A percentile compares a stretch with the other conserved stretches of the same genome.
Evolutionary conservation across 92 coral and sea anemone species (phyloP).

Genomic region (Anthopleura xanthogrammica): DNA sequence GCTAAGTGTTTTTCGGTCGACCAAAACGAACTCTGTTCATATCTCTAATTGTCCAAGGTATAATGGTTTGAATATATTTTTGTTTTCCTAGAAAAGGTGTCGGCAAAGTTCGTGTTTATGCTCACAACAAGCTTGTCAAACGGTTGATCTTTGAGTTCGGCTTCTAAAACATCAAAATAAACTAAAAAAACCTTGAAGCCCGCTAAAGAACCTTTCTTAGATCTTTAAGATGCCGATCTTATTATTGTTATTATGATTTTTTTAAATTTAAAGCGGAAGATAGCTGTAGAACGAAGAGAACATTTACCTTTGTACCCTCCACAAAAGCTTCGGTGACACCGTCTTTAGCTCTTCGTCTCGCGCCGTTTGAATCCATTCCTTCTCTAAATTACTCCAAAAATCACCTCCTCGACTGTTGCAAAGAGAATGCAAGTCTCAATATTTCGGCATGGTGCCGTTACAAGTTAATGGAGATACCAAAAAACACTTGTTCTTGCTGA

Average conservation of each 20-base stretch:
- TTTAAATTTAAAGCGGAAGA: background rate
- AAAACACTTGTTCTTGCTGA: background rate
- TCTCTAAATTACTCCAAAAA: background rate
- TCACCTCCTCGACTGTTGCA: background rate
- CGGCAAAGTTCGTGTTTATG: background rate
- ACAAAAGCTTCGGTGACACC: background rate
- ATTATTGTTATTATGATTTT: background rate
- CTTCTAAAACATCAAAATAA: background rate
- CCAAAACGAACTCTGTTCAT: background rate
- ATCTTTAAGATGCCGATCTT: background rate
- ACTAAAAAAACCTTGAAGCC: background rate
- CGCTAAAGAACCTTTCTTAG: background rate
- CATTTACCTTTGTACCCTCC: conserved; percentile 26
- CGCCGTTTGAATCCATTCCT: conserved; percentile 47
- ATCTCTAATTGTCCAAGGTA: background rate
- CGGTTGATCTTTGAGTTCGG: background rate
- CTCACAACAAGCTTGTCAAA: conserved; percentile 12
- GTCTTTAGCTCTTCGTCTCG: conserved; percentile 40
- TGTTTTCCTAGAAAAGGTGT: background rate
- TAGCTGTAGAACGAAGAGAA: background rate
- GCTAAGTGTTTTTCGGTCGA: background rate
- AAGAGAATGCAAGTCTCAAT: conserved; percentile 4
- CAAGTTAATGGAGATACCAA: background rate
- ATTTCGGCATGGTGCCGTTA: conserved; percentile 2
- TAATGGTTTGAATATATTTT: background rate